These are phyloP conservation scores for Cyrtonyx montezumae DNA, from an alignment of 2,113 vertebrate genomes.

Conservation along the genomic window DNA sequence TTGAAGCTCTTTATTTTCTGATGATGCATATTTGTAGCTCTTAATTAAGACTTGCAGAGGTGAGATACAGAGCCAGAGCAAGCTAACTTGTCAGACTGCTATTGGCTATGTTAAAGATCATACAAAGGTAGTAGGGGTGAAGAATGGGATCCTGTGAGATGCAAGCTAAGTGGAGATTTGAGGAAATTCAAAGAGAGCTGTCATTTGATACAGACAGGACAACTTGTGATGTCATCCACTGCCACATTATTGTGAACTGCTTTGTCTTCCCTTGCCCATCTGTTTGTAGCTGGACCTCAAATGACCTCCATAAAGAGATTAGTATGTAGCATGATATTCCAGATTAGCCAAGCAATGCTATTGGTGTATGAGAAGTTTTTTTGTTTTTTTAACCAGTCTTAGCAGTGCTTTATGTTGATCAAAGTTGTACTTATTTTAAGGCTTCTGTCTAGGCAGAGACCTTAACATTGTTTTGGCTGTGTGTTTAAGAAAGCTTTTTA, in stretches of 20 bases:
- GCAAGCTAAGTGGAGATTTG: background rate
- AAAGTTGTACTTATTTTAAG: conserved; percentile 29
- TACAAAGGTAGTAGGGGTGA: background rate
- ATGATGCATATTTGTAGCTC: background rate
- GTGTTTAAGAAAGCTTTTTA: conserved; percentile 6
- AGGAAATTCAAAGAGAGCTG: background rate
- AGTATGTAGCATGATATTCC: background rate
- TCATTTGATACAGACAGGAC: background rate
- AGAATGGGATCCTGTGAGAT: background rate
- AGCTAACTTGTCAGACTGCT: background rate
- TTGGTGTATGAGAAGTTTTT: background rate
- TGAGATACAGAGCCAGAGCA: background rate
- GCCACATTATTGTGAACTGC: background rate
- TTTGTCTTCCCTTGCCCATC: background rate
- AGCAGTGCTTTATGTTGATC: background rate
- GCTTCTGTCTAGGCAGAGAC: background rate
- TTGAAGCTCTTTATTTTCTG: background rate
- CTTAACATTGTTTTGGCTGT: conserved; percentile 6
- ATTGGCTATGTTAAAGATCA: background rate
- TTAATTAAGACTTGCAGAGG: background rate
- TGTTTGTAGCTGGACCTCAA: background rate
- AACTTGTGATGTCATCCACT: background rate
- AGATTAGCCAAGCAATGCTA: background rate
- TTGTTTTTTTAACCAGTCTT: background rate
- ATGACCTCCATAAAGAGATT: background rate